Conservation (phyloP, 2,113 vertebrate genomes). For the Brachyhypopomus occidentalis region DNA sequence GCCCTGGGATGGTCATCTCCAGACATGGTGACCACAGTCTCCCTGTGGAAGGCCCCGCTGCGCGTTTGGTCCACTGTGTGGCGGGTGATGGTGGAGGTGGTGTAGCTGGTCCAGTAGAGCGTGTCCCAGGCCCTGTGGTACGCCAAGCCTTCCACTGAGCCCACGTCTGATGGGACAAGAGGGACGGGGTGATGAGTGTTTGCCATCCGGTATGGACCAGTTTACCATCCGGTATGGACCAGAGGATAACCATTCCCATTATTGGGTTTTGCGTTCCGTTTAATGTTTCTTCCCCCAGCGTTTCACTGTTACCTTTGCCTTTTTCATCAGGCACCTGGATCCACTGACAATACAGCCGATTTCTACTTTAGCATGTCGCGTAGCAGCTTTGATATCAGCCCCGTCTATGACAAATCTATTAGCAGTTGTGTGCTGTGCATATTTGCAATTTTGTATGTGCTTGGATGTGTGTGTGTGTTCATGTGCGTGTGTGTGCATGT, state of each 20-base stretch:
- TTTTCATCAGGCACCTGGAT: too few species aligned
- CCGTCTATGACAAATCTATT: neutral
- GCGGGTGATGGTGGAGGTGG: slow-evolving; percentile 93
- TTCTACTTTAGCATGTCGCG: neutral
- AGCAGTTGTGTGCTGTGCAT: neutral
- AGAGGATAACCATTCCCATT: too few species aligned
- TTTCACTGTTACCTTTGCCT: too few species aligned
- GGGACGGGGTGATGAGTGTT: too few species aligned
- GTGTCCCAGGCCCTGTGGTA: slow-evolving; percentile 96
- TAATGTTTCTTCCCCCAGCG: too few species aligned
- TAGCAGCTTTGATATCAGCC: neutral
- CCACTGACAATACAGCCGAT: too few species aligned
- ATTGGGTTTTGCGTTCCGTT: too few species aligned
- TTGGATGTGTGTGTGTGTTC: slow-evolving; percentile 30
- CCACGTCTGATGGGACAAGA: slow-evolving; percentile 81
- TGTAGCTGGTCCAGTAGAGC: slow-evolving; percentile 97
- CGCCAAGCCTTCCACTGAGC: slow-evolving; percentile 94
- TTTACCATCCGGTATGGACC: too few species aligned
- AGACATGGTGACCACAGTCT: slow-evolving; percentile 96
- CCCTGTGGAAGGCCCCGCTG: slow-evolving; percentile 85
- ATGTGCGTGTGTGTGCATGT: slow-evolving; percentile 50
- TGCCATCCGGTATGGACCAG: too few species aligned
- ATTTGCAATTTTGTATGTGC: slow-evolving; percentile 15
- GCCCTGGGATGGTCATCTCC: slow-evolving; percentile 94
- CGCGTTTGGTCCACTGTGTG: slow-evolving; percentile 93